Percentiles rank a stretch among this genome's conserved stretches.
Evolutionary conservation across 2,113 vertebrate genomes (phyloP).

Genomic region (Tiliqua scincoides): DNA sequence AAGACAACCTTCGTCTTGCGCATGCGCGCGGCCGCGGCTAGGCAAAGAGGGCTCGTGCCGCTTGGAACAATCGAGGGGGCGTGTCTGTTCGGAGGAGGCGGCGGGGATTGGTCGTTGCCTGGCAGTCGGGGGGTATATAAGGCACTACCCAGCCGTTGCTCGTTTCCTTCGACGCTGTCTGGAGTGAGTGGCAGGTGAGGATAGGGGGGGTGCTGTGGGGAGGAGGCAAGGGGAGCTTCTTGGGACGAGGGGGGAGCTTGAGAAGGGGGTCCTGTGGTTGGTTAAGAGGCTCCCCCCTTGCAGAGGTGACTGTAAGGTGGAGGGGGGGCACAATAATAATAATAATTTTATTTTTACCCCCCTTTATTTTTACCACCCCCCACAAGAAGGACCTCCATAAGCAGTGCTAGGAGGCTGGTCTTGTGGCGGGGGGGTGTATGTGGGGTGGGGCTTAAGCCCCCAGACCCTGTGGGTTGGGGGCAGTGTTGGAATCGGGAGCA

Average conservation of each 20-base stretch:
- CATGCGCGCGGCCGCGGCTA: neutral
- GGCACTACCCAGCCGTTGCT: neutral
- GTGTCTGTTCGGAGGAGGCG: constrained; percentile 15
- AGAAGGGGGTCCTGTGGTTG: too few relatives aligned
- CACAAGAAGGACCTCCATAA: too few relatives aligned
- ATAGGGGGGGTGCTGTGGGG: neutral
- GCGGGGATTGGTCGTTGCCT: neutral
- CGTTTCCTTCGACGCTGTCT: neutral
- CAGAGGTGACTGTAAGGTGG: neutral
- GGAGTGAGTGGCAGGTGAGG: neutral
- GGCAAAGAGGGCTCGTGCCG: neutral
- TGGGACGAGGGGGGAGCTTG: too few relatives aligned
- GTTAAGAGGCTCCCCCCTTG: too few relatives aligned
- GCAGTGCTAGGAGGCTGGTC: too few relatives aligned
- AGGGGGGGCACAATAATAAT: accelerated
- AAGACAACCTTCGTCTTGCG: neutral
- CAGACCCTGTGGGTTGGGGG: too few relatives aligned
- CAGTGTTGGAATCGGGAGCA: neutral
- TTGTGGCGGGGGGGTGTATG: too few relatives aligned
- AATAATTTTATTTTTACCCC: too few relatives aligned
- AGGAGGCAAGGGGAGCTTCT: neutral
- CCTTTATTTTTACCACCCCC: too few relatives aligned
- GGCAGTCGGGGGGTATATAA: constrained; percentile 19
- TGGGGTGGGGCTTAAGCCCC: too few relatives aligned
- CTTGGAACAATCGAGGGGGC: constrained; percentile 41